Base-by-base conservation (phyloP, 2,113 vertebrate species). In the Heterotis niloticus region DNA sequence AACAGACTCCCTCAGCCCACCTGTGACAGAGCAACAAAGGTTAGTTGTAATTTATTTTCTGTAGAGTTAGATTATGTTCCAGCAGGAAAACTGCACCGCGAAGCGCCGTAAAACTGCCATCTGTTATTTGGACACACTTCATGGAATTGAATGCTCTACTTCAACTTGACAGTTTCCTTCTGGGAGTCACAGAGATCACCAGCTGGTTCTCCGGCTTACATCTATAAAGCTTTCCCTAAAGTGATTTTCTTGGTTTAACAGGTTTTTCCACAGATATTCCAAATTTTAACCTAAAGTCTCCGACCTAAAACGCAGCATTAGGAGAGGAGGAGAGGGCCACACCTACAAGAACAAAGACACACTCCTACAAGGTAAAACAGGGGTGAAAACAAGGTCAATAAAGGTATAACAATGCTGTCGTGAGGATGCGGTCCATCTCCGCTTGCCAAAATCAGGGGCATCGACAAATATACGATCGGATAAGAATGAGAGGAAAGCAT, bases 41-140 rank as follows among this genome's bases (percentile, higher is more conserved):
- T 69, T 60, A 44, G 52, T n/a, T 59, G 65, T 78, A 57, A 70
- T 69, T 78, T 57, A 68, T 70, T 78, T 78, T 70, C 66, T 68
- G 65, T 68, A 34, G 26, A 12, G 54, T 34, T 24, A 24, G 24
- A 72, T 64, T 72, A 28, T 29, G 64, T 71, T 64, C 7, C 0
- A 44, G 23, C 23, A 64, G 16, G 60, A n/a, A 72, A 64, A 72
- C 75, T 18, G 14, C 20, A 34, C 16, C 26, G 62, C 14, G 7
- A 14, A 29, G 34, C 34, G 1, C 78, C 20, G 69, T 52, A 73
- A 64, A 79, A 64, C 29, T 65, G 59, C 70, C 69, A 56, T 73
- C 78, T 73, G 67, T 57, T 29, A 79, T 64, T 72, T 60, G 56
- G 68, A 54, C 78, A 72, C 28, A 71, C 56, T 18, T 79, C 56